phyloP scores from a whole-genome alignment of 2,113 vertebrate species.

The Conger conger region DNA sequence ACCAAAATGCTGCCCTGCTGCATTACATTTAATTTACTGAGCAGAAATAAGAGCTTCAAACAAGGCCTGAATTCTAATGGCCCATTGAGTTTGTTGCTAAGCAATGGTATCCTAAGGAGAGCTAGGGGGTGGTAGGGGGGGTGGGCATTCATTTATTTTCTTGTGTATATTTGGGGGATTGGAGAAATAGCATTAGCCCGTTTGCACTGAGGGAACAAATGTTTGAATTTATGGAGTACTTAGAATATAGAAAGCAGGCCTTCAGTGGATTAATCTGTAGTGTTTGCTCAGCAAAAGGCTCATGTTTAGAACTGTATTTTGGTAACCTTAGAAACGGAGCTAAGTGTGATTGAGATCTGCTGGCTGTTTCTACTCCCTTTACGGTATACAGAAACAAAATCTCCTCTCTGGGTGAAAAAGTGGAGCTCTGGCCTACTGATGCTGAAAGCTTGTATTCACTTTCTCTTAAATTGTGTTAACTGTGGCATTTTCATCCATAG shows the following conservation, averaged over 20 bases:
- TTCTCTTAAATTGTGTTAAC: slow-evolving; percentile 27
- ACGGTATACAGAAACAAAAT: slow-evolving; percentile 56
- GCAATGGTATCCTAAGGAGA: slow-evolving; percentile 63
- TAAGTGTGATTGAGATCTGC: slow-evolving; percentile 71
- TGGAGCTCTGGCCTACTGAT: slow-evolving; percentile 28
- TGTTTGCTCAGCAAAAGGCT: slow-evolving; percentile 66
- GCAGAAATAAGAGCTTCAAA: slow-evolving; percentile 81
- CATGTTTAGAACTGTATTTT: slow-evolving; percentile 70
- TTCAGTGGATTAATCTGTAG: slow-evolving; percentile 54
- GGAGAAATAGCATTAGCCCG: slow-evolving; percentile 72
- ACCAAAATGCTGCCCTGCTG: slow-evolving; percentile 62
- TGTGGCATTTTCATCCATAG: slow-evolving; percentile 27
- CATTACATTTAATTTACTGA: slow-evolving; percentile 82
- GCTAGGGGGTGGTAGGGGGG: slow-evolving; percentile 42
- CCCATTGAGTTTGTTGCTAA: slow-evolving; percentile 75
- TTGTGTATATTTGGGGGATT: slow-evolving; percentile 65
- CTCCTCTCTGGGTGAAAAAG: slow-evolving; percentile 25
- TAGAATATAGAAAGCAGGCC: slow-evolving; percentile 57
- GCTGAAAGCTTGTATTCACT: slow-evolving; percentile 56
- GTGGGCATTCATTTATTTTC: slow-evolving; percentile 50
- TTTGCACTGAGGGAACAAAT: slow-evolving; percentile 53
- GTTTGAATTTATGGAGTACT: slow-evolving; percentile 68
- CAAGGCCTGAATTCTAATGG: slow-evolving; percentile 83
- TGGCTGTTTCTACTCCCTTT: slow-evolving; percentile 59
- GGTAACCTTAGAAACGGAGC: slow-evolving; percentile 79